Evolutionary conservation across 2,888 invertebrate species (phyloP).

Genomic region (Hydroisotoma schaefferi): DNA sequence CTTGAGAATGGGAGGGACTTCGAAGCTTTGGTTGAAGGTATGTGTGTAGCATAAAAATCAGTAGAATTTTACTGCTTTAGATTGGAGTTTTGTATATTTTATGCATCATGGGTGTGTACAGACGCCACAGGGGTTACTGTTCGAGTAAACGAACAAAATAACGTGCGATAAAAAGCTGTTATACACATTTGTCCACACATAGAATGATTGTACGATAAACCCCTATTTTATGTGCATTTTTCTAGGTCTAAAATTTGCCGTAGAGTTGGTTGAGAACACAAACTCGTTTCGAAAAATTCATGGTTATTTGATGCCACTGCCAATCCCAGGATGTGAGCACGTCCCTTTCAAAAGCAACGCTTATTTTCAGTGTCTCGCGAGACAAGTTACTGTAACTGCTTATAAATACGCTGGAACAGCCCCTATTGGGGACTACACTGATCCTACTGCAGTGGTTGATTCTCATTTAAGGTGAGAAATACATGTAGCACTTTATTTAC

Average conservation of each 20-base stretch:
- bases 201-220: no score
- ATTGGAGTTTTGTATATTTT: not conserved
- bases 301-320: slow-evolving; percentile 28
- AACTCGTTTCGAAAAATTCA: slow-evolving; percentile 36
- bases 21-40: slow-evolving; percentile 34
- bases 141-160: not conserved
- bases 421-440: slow-evolving; percentile 36
- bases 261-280: slow-evolving; percentile 37
- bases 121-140: no score
- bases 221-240: no score
- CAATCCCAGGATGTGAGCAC: slow-evolving; percentile 38
- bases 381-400: slow-evolving; percentile 37
- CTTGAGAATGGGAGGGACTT: slow-evolving; percentile 32
- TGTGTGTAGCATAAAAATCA: not conserved
- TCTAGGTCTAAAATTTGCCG: slow-evolving; percentile 31
- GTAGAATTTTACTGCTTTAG: not conserved
- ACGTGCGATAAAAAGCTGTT: not conserved
- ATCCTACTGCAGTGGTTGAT: slow-evolving; percentile 39
- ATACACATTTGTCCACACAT: no score
- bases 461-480: slow-evolving; percentile 32
- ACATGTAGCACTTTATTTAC: not conserved
- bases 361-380: slow-evolving; percentile 38
- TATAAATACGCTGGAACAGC: slow-evolving; percentile 40
- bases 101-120: no score
- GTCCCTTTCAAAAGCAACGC: slow-evolving; percentile 35